These are phyloP conservation scores for Phrynocephalus guinanensis DNA, from an alignment of 2,797 vertebrate genomes.

Conservation along the genomic window DNA sequence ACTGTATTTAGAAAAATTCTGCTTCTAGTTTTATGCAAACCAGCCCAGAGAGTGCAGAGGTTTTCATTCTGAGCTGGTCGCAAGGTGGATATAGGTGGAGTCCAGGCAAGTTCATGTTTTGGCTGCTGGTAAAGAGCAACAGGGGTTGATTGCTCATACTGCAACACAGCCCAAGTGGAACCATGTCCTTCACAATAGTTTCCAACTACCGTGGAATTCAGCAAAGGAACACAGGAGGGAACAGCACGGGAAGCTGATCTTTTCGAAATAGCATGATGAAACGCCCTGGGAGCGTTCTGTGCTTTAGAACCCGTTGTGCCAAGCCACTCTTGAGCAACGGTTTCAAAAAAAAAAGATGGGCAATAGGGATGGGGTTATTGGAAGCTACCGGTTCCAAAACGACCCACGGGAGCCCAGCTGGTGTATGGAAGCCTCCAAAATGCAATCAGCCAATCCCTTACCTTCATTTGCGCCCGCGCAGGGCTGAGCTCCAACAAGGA, in stretches of 20 bases:
- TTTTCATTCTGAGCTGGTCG: constrained; percentile 17
- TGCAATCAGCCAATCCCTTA: too few relatives aligned
- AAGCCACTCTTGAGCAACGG: neutral
- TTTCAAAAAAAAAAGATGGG: constrained; percentile 4
- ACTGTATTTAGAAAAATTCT: neutral
- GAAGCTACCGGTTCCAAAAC: too few relatives aligned
- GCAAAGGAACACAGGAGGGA: constrained; percentile 32
- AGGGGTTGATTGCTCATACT: constrained; percentile 11
- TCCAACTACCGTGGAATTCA: constrained; percentile 20
- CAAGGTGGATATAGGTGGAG: neutral
- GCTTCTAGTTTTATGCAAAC: neutral
- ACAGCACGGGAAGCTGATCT: constrained; percentile 14
- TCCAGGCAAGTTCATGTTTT: neutral
- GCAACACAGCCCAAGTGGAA: neutral
- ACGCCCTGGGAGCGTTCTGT: neutral
- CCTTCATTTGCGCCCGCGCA: too few relatives aligned
- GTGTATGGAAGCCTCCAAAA: too few relatives aligned
- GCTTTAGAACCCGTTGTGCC: neutral
- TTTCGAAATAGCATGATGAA: constrained; percentile 1
- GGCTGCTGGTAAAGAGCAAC: constrained; percentile 16
- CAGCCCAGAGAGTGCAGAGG: neutral
- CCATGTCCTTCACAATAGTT: neutral
- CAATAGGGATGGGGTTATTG: too few relatives aligned
- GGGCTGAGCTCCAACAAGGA: too few relatives aligned
- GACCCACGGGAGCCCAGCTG: too few relatives aligned